Evolutionary conservation across 2,113 vertebrate species (phyloP).

Genomic region (Trogon surrucura): DNA sequence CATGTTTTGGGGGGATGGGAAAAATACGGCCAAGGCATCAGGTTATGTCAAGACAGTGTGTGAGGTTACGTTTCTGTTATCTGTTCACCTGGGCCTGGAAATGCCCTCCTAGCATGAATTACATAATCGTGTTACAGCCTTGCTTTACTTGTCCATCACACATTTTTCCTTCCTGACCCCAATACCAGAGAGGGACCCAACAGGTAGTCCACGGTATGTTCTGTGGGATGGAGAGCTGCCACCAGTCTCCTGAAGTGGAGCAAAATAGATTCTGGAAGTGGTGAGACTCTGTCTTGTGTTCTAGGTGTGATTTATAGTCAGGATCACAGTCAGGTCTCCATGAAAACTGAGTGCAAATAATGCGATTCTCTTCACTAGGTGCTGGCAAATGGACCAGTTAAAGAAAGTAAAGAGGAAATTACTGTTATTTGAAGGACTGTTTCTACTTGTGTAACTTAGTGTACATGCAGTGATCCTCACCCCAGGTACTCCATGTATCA

Average conservation of each 20-base stretch:
- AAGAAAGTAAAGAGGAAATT: not conserved
- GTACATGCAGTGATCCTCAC: not conserved
- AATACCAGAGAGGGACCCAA: fast-evolving
- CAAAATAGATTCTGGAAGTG: not conserved
- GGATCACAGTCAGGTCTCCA: not conserved
- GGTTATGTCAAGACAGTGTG: not conserved
- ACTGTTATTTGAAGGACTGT: not conserved
- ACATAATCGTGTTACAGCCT: not conserved
- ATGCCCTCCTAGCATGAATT: not conserved
- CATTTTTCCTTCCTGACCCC: not conserved
- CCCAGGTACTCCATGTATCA: not conserved
- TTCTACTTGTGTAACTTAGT: not conserved
- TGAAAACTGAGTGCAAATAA: not conserved
- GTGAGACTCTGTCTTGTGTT: not conserved
- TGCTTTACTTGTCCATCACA: not conserved
- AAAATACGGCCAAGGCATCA: not conserved
- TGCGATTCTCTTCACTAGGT: not conserved
- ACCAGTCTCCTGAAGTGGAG: not conserved
- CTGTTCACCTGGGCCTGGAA: not conserved
- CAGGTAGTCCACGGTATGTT: not conserved
- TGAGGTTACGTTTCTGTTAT: not conserved
- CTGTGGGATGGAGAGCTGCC: not conserved
- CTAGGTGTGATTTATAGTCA: not conserved
- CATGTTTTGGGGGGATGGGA: not conserved
- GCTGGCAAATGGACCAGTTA: not conserved